Evolutionary conservation across 37 sponge, comb jelly and placozoan genomes (phyloP), one percentile per base, ranked within the genome.

Genomic region (Beroe ovata): DNA sequence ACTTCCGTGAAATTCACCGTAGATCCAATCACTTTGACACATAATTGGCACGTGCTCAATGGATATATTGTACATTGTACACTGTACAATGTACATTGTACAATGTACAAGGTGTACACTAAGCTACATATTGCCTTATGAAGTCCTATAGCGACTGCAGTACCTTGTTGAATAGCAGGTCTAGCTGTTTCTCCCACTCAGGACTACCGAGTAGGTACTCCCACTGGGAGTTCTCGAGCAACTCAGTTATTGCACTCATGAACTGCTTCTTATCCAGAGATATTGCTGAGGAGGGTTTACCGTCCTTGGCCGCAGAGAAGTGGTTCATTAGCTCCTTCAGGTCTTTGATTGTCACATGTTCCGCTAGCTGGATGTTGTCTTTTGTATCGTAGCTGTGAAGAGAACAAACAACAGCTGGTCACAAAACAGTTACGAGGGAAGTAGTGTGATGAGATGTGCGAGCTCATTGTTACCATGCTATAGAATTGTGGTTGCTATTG

Each of bases 331-430:
- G 54, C 84, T 77, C 84, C 28, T 42, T 39, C 28, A 77, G 54
- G 84, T 77, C 84, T 20, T 42, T 42, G 26, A 77, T 77, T 41
- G 84, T 77, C 23, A 77, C 84, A 23, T 77, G 84, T 23, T 77
- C 84, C 22, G 84, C 84, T 1, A 77, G 84, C 54, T 77, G 84
- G 84, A 77, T 77, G 54, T 77, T 77, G 47, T 77, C 84, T 41
- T 77, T 77, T 40, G 84, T 77, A 36, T 77, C 84, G 54, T 25
- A 77, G 28, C 84, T 77, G 47, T 26, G 28, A 6, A 25, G 54
- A n/a, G n/a, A n/a, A n/a, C n/a, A n/a, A n/a, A n/a, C n/a, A n/a
- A n/a, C n/a, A n/a, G n/a, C n/a, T n/a, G n/a, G n/a, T n/a, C n/a
- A n/a, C n/a, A n/a, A n/a, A n/a, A n/a, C n/a, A n/a, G n/a, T n/a